These are phyloP conservation scores for Hoplostethus atlanticus DNA, from an alignment of 2,797 vertebrate species.

Conservation along the genomic window DNA sequence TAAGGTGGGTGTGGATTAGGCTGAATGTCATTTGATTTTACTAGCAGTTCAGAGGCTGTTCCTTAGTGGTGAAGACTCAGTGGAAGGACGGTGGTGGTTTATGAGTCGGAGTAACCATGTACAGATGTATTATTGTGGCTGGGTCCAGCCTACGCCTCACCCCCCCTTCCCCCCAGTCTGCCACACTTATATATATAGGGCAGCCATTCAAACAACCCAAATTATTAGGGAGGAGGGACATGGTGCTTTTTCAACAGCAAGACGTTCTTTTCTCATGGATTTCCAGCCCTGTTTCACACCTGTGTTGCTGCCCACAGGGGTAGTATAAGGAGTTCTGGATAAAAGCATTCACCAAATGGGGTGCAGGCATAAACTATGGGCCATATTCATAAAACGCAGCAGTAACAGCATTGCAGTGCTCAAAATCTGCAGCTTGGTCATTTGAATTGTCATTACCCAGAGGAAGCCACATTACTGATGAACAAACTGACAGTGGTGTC, in stretches of 20 bases:
- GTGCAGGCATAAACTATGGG: conserved; percentile 26
- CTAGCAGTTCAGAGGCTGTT: conserved; percentile 59
- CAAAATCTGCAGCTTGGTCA: conserved; percentile 51
- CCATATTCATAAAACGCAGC: conserved; percentile 58
- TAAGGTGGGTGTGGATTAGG: conserved; percentile 87
- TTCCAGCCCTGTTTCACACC: neutral
- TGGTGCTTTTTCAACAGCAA: neutral
- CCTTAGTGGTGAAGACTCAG: conserved; percentile 55
- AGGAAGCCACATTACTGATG: conserved; percentile 67
- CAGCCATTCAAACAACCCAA: no score
- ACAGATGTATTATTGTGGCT: conserved; percentile 50
- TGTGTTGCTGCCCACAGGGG: neutral
- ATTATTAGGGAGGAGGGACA: neutral
- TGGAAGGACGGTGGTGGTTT: conserved; percentile 47
- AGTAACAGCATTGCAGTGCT: conserved; percentile 47
- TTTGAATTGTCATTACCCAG: conserved; percentile 68
- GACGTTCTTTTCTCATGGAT: neutral
- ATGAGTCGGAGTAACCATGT: conserved; percentile 39
- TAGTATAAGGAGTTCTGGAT: conserved; percentile 11
- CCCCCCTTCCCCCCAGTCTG: no score
- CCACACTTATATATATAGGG: no score
- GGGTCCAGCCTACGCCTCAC: neutral
- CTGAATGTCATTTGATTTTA: conserved; percentile 72
- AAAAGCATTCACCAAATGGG: conserved; percentile 63
- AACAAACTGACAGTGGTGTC: conserved; percentile 48